Percentiles rank a stretch among this genome's conserved stretches.
These are phyloP conservation scores for Nasonia giraulti DNA, from an alignment of 1,140 invertebrate genomes.

Conservation along the genomic window DNA sequence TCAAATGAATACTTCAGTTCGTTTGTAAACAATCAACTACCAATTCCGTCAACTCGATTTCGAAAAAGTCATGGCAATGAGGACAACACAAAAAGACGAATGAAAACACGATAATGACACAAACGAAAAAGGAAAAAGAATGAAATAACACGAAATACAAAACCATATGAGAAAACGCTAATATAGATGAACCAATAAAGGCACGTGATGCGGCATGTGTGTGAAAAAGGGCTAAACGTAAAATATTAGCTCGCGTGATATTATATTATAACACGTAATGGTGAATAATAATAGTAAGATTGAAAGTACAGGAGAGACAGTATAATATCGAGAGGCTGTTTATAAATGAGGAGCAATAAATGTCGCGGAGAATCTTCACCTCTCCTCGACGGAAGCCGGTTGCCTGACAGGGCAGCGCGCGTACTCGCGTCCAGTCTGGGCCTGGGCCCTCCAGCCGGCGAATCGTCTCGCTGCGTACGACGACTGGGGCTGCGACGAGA, in stretches of 20 bases:
- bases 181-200: background rate
- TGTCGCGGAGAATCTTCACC: slow-evolving; percentile 59
- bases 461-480: slow-evolving; percentile 65
- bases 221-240: no score
- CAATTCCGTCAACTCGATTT: no score
- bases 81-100: no score
- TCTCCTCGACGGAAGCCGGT: slow-evolving; percentile 70
- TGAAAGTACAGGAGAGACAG: no score
- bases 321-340: background rate
- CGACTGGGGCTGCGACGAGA: slow-evolving; percentile 61
- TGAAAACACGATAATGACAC: background rate
- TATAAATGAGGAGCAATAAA: background rate
- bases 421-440: slow-evolving; percentile 68
- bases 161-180: background rate
- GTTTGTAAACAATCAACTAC: no score
- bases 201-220: background rate
- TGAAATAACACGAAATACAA: background rate
- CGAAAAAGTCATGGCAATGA: no score
- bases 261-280: no score
- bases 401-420: slow-evolving; percentile 69
- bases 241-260: no score
- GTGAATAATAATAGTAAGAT: no score
- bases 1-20: no score
- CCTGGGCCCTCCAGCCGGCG: slow-evolving; percentile 64
- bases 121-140: background rate